phyloP scores from a whole-genome alignment of 1,140 invertebrate species.

The Bombus polaris region DNA sequence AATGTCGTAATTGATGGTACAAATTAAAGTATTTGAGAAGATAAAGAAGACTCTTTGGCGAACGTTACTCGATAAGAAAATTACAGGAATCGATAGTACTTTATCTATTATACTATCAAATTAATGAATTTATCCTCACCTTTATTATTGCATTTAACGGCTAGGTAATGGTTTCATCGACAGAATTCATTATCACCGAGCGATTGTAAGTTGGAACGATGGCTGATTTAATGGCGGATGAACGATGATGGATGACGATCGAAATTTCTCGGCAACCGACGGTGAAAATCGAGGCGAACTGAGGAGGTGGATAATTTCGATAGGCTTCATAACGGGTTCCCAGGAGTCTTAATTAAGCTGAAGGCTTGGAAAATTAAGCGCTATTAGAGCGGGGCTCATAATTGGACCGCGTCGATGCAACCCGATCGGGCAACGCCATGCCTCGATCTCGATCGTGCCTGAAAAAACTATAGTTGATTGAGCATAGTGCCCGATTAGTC shows the following conservation, averaged over 20 bases:
- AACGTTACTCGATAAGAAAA: neutral
- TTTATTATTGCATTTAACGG: neutral
- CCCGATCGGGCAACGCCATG: neutral
- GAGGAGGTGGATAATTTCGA: neutral
- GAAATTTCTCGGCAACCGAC: neutral
- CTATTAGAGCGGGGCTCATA: conserved; percentile 47
- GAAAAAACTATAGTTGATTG: conserved; percentile 46
- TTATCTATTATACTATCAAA: neutral
- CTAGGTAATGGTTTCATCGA: neutral
- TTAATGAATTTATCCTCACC: neutral
- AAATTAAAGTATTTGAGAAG: too few species aligned
- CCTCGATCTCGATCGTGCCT: neutral
- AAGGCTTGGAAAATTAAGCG: conserved; percentile 54
- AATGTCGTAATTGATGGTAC: too few species aligned
- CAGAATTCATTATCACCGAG: neutral
- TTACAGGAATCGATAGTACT: neutral
- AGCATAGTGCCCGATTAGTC: conserved; percentile 8
- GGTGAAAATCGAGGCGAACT: neutral
- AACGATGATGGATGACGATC: conserved; percentile 1
- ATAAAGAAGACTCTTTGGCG: too few species aligned
- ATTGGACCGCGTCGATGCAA: conserved; percentile 59
- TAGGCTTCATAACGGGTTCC: conserved; percentile 32
- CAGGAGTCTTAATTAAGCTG: conserved; percentile 62
- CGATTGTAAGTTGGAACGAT: neutral
- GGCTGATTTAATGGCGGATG: neutral